Base-by-base conservation (phyloP, 2,888 invertebrate genomes). In the Galeruca laticollis region DNA sequence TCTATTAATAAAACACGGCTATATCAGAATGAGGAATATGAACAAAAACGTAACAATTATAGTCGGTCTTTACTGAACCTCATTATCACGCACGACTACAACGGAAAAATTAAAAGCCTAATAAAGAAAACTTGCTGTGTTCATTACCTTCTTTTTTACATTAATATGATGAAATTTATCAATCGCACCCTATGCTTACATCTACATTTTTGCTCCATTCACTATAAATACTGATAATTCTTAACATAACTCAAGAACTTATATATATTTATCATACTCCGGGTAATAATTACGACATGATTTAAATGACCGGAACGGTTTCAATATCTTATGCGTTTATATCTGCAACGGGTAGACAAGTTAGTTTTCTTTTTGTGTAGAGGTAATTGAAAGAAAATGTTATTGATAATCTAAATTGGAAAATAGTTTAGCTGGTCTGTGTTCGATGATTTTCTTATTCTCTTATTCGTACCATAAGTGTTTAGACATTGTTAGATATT, bases 201-300 rank as follows among this genome's bases (percentile, higher is more conserved):
- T 59, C 47, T 59, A 49, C 35, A 59, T 65, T 65, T 66, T 66
- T 66, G 51, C 59, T 11, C 51, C 47, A 60, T 37, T 49, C 13
- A 60, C 69, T 60, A 65, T 69, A 56, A 69, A 65, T 65, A 54
- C 43, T 54, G 69, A 35, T 65, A 64, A 65, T 60, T 65, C 54
- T 52, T 65, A 35, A 60, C 69, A 69, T 69, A 69, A 69, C 69
- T 69, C 60, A 60, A 33, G 15, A 54, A 69, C 64, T 62, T 60
- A 52, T 60, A 60, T 59, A 60, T 43, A 26, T 59, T 51, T 31
- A 59, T 59, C 59, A 60, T 66, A 37, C 51, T n/a, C 35, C 18
- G 26, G 40, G 66, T 51, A 49, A 60, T 66, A 49, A 66, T 66
- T 66, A 51, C 59, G 59, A 49, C 59, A 60, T 59, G 66, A 66